Conservation (phyloP, 1,140 invertebrate genomes). For the Ridgeia piscesae region DNA sequence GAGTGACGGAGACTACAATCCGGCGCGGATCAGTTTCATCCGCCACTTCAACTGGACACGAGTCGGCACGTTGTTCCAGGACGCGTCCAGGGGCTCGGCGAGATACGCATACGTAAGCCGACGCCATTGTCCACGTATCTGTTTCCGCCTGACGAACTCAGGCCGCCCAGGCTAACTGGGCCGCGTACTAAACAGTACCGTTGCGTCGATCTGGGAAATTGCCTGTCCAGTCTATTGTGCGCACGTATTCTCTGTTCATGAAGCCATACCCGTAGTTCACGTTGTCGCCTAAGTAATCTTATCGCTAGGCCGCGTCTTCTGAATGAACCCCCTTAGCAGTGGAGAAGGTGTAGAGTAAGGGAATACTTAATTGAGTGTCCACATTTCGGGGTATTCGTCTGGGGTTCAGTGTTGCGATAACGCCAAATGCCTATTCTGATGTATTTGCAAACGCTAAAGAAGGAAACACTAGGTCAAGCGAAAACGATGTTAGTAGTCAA, state of each 20-base stretch:
- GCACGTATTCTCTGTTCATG: neutral
- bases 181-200: constrained; percentile 14
- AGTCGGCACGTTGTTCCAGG: constrained; percentile 95
- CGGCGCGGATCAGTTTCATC: constrained; percentile 83
- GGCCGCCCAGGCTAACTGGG: neutral
- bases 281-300: neutral
- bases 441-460: neutral
- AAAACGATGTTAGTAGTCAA: neutral
- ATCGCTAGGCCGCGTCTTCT: neutral
- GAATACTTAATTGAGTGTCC: neutral
- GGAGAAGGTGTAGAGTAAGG: neutral
- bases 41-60: constrained; percentile 94
- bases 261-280: neutral
- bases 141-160: neutral
- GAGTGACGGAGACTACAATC: constrained; percentile 80
- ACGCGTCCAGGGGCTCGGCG: constrained; percentile 57
- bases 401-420: neutral
- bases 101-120: constrained; percentile 44
- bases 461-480: neutral
- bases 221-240: neutral
- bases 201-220: neutral
- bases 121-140: neutral
- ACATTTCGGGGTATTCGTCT: neutral
- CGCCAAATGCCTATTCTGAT: neutral
- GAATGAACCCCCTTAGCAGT: neutral